Conservation (phyloP, 2,797 vertebrate species). For the Austrolebias charrua region DNA sequence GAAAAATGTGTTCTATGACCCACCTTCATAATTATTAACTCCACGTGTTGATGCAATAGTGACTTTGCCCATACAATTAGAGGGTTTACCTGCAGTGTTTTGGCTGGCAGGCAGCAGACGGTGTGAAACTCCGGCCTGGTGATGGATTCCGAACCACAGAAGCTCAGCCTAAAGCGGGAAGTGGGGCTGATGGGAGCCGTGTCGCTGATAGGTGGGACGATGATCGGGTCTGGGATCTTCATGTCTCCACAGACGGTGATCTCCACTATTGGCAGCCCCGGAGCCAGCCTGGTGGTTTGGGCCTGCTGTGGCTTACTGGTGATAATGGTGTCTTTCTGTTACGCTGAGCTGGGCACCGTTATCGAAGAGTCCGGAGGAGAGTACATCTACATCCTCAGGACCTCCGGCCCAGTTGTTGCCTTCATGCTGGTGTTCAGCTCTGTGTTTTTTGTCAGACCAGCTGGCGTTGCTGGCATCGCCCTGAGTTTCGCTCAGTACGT, state of each 20-base stretch:
- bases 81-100: not conserved
- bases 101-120: not conserved
- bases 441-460: conserved; percentile 83
- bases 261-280: conserved; percentile 81
- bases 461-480: conserved; percentile 77
- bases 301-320: conserved; percentile 81
- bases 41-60: conserved; percentile 15
- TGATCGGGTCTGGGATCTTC: conserved; percentile 91
- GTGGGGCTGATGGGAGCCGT: conserved; percentile 82
- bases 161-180: conserved; percentile 80
- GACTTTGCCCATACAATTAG: conserved; percentile 44
- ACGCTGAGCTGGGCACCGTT: conserved; percentile 86
- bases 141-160: conserved; percentile 44
- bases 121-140: not conserved
- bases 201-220: conserved; percentile 85
- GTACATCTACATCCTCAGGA: conserved; percentile 87
- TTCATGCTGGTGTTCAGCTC: conserved; percentile 84
- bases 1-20: too few species aligned
- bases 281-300: conserved; percentile 87
- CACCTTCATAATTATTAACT: conserved; percentile 70
- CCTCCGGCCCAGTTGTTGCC: conserved; percentile 82
- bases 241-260: conserved; percentile 89
- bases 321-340: conserved; percentile 81
- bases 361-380: conserved; percentile 89
- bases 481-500: conserved; percentile 85